Evolutionary conservation across 2,113 vertebrate genomes (phyloP).

Genomic region (Oncorhynchus tshawytscha): DNA sequence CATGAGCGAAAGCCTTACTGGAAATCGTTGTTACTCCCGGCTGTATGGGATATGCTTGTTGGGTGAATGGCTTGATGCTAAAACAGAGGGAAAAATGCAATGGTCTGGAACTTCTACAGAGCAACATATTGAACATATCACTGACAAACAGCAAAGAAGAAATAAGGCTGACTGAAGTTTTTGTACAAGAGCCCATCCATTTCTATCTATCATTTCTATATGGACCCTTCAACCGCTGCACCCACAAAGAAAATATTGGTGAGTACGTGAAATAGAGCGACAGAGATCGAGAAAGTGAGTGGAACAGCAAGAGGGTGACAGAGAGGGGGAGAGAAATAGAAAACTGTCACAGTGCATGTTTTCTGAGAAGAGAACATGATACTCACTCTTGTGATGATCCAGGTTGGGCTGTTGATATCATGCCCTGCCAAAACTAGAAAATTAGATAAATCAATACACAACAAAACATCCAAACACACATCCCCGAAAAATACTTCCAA

Average conservation of each 20-base stretch:
- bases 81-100: conserved; percentile 38
- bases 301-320: background rate
- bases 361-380: background rate
- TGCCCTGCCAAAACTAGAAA: conserved; percentile 94
- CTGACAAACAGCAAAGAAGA: background rate
- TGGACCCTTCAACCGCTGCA: background rate
- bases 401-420: conserved; percentile 94
- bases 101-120: conserved; percentile 1
- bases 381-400: conserved; percentile 99
- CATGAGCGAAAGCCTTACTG: conserved; percentile 75
- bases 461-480: conserved; percentile 35
- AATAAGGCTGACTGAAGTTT: background rate
- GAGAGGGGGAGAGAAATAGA: background rate
- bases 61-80: conserved; percentile 96
- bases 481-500: conserved; percentile 44
- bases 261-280: background rate
- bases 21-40: conserved; percentile 92
- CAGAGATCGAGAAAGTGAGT: background rate
- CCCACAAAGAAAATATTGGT: background rate
- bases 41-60: conserved; percentile 94
- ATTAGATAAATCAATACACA: conserved; percentile 61
- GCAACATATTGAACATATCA: conserved; percentile 12
- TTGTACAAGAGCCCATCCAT: conserved; percentile 3
- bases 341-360: background rate
- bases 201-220: background rate